Percentiles rank a stretch among this genome's conserved stretches.
These are phyloP conservation scores for Tetrao urogallus DNA, from an alignment of 2,113 vertebrate genomes.

Conservation along the genomic window DNA sequence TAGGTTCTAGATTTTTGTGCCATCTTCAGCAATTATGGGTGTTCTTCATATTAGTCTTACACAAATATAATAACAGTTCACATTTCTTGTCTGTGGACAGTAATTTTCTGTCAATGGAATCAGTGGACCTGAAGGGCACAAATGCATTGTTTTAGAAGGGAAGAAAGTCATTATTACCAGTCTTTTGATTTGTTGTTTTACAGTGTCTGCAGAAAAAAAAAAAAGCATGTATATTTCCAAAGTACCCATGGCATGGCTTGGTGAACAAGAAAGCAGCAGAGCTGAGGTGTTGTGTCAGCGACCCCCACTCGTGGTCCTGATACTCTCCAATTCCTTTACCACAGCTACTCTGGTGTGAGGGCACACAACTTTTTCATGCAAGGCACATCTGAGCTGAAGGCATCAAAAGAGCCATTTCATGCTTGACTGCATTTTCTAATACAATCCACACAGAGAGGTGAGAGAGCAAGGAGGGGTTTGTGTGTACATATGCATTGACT, in stretches of 20 bases:
- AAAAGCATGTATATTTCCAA: neutral
- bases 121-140: neutral
- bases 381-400: conserved; percentile 67
- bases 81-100: neutral
- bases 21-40: neutral
- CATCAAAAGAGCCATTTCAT: conserved; percentile 82
- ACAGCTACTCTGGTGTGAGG: neutral
- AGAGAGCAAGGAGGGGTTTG: neutral
- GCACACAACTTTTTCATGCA: conserved; percentile 56
- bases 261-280: neutral
- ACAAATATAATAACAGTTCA: neutral
- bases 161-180: neutral
- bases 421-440: conserved; percentile 79
- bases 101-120: neutral
- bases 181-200: neutral
- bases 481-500: neutral
- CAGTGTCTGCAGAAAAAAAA: neutral
- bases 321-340: neutral
- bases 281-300: neutral
- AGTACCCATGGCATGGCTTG: neutral
- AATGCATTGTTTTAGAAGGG: neutral
- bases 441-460: conserved; percentile 35
- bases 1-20: neutral
- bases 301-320: fast-evolving
- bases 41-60: neutral